A percentile compares a stretch with the other conserved stretches of the same genome.
phyloP scores from a whole-genome alignment of 1,140 invertebrate species.

The Aphelinus certus region DNA sequence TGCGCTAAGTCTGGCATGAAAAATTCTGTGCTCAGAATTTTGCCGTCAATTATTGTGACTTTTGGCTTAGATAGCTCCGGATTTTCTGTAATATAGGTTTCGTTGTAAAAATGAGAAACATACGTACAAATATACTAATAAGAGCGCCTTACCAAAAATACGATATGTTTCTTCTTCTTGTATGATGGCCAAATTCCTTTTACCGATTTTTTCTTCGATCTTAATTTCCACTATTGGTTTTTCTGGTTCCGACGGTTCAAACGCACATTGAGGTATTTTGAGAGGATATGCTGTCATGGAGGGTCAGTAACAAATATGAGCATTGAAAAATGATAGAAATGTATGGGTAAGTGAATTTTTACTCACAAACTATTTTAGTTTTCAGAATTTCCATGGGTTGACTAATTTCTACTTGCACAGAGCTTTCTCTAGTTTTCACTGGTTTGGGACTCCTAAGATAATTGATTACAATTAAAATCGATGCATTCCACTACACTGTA shows the following conservation, averaged over 20 bases:
- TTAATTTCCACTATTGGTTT: slow-evolving; percentile 58
- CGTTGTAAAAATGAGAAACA: slow-evolving; percentile 1
- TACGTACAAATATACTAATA: background rate
- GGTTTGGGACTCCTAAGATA: slow-evolving; percentile 24
- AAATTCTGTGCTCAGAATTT: slow-evolving; percentile 55
- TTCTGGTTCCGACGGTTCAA: slow-evolving; percentile 52
- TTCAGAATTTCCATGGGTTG: slow-evolving; percentile 24
- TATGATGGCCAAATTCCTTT: slow-evolving; percentile 59
- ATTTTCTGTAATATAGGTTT: slow-evolving; percentile 54
- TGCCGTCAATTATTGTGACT: slow-evolving; percentile 52
- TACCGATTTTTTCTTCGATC: slow-evolving; percentile 56
- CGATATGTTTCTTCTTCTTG: slow-evolving; percentile 58
- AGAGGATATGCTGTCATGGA: slow-evolving; percentile 53
- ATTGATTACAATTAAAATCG: slow-evolving; percentile 1
- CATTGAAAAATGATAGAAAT: background rate
- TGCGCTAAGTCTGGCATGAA: slow-evolving; percentile 52
- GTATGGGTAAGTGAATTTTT: background rate
- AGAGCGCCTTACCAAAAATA: slow-evolving; percentile 55
- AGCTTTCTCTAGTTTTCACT: slow-evolving; percentile 42
- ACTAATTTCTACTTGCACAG: slow-evolving; percentile 40
- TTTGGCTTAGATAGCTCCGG: slow-evolving; percentile 60
- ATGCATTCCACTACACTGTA: background rate
- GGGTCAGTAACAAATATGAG: background rate
- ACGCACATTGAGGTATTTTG: slow-evolving; percentile 53
- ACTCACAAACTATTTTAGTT: slow-evolving; percentile 31